phyloP scores from a whole-genome alignment of 2,888 invertebrate genomes.

The Meloe dianella region DNA sequence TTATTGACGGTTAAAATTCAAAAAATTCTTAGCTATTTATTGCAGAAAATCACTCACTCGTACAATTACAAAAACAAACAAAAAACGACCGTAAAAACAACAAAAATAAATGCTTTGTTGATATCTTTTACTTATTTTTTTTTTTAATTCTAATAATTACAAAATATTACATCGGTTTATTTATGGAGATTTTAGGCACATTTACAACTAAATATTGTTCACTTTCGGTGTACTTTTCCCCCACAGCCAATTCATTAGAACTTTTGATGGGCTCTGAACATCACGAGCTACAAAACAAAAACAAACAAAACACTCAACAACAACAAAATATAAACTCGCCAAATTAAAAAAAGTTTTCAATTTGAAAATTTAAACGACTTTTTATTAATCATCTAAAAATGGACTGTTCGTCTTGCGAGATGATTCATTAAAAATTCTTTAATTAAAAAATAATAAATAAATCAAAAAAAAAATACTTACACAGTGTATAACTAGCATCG shows the following conservation, averaged over 20 bases:
- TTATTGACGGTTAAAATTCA: no score
- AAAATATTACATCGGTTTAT: constrained; percentile 12
- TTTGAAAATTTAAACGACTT: no score
- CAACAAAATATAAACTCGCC: constrained; percentile 28
- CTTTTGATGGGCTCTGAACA: constrained; percentile 79
- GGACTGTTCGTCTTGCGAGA: no score
- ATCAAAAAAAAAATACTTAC: constrained; percentile 69
- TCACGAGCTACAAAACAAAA: constrained; percentile 67
- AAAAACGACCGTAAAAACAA: no score
- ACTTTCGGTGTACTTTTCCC: constrained; percentile 76
- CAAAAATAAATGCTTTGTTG: constrained; percentile 8
- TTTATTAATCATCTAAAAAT: no score
- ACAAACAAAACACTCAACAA: constrained; percentile 23
- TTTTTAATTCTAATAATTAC: background rate
- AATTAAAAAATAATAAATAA: no score
- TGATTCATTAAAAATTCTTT: no score
- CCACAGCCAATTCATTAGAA: constrained; percentile 81
- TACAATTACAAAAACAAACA: no score
- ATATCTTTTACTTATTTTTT: background rate
- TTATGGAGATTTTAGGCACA: constrained; percentile 31
- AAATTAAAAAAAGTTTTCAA: no score
- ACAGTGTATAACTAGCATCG: constrained; percentile 74
- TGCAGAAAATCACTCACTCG: constrained; percentile 19
- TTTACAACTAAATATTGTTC: constrained; percentile 51
- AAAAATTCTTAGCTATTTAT: no score